Evolutionary conservation across 2,797 vertebrate species (phyloP).

Genomic region (Phyllotis vaccarum): DNA sequence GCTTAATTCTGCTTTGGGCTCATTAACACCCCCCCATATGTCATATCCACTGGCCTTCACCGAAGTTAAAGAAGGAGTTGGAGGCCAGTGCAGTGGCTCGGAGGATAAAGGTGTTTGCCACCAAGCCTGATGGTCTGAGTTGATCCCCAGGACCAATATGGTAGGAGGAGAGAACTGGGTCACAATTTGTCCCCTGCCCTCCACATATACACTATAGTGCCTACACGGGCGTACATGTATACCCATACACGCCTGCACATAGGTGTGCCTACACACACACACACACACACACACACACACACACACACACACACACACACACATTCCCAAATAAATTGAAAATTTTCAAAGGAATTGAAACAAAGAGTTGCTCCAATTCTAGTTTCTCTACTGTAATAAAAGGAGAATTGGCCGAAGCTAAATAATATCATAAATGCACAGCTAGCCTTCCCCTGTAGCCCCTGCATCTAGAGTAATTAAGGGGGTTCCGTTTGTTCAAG

Average conservation of each 20-base stretch:
- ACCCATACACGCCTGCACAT: too few species aligned
- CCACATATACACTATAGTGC: neutral
- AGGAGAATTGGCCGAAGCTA: neutral
- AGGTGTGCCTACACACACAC: neutral
- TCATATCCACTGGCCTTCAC: neutral
- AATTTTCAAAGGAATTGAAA: neutral
- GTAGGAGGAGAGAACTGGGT: neutral
- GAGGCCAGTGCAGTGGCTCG: neutral
- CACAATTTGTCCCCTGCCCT: neutral
- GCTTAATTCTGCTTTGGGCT: neutral
- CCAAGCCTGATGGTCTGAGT: neutral
- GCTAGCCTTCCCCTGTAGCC: neutral
- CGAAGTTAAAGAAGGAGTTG: neutral
- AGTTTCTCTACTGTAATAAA: neutral
- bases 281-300: neutral
- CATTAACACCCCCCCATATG: too few species aligned
- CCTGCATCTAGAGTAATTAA: neutral
- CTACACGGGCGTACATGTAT: neutral
- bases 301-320: neutral
- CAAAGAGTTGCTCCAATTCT: neutral
- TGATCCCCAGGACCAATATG: neutral
- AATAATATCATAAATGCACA: neutral
- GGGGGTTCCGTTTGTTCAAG: neutral
- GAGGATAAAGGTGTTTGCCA: neutral
- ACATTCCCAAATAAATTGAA: too few species aligned